Evolutionary conservation across 2,888 invertebrate species (phyloP).

Genomic region (Caenorhabditis sinica): DNA sequence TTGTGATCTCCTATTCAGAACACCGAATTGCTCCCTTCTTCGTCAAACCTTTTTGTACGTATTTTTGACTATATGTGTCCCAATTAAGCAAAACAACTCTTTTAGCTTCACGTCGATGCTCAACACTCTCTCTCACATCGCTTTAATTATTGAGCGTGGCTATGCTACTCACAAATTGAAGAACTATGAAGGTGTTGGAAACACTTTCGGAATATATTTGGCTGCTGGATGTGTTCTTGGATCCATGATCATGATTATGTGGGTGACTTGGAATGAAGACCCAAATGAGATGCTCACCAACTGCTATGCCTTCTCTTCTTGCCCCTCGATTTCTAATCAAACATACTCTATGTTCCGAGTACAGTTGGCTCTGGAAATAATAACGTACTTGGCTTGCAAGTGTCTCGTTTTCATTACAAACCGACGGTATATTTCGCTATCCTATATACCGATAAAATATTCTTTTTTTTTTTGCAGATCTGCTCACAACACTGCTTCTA

Average conservation of each 20-base stretch:
- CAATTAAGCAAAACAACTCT: too few relatives aligned
- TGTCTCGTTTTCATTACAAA: neutral
- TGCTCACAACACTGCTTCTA: too few relatives aligned
- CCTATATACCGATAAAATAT: too few relatives aligned
- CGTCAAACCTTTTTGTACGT: conserved; percentile 50
- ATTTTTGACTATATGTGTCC: too few relatives aligned
- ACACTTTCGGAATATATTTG: neutral
- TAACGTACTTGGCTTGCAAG: neutral
- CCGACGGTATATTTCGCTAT: too few relatives aligned
- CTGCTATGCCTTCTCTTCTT: conserved; percentile 55
- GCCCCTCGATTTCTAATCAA: conserved; percentile 18
- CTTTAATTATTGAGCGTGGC: conserved; percentile 30
- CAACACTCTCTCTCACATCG: conserved; percentile 14
- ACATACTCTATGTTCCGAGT: conserved; percentile 38
- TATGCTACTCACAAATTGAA: conserved; percentile 28
- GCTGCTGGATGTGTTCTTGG: neutral
- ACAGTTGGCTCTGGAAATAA: conserved; percentile 13
- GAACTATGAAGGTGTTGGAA: conserved; percentile 11
- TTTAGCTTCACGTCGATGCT: conserved; percentile 47
- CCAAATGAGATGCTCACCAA: conserved; percentile 37
- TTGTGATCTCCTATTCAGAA: conserved; percentile 39
- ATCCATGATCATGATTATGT: neutral
- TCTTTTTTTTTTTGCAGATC: too few relatives aligned
- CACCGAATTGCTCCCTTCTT: conserved; percentile 35
- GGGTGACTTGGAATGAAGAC: conserved; percentile 18